These are phyloP conservation scores for Labeo calbasu DNA, from an alignment of 2,797 vertebrate species.

Conservation along the genomic window DNA sequence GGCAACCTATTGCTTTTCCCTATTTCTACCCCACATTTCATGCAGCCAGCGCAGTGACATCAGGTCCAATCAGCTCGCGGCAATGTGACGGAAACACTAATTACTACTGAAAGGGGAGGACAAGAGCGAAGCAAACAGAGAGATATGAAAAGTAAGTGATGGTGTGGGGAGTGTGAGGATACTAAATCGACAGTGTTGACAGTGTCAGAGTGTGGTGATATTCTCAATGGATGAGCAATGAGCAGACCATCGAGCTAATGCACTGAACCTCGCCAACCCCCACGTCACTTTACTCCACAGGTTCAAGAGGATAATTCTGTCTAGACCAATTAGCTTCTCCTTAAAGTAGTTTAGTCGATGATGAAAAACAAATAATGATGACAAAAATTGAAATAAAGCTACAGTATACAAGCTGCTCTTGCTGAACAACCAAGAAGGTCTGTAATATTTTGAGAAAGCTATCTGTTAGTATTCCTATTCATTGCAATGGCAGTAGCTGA, in stretches of 20 bases:
- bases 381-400: neutral
- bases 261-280: constrained; percentile 1
- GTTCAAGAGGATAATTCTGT: constrained; percentile 27
- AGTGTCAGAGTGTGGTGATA: constrained; percentile 30
- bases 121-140: constrained; percentile 18
- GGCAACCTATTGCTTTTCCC: constrained; percentile 65
- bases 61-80: constrained; percentile 43
- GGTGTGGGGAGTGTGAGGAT: constrained; percentile 8
- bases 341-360: neutral
- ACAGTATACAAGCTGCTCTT: neutral
- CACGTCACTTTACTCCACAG: neutral
- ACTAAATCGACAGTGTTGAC: constrained; percentile 6
- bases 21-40: constrained; percentile 12
- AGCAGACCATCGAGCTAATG: constrained; percentile 16
- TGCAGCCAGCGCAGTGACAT: constrained; percentile 5
- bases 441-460: neutral
- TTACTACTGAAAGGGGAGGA: constrained; percentile 67
- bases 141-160: constrained; percentile 57
- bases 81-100: constrained; percentile 70
- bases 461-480: neutral
- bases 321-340: constrained; percentile 21
- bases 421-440: neutral
- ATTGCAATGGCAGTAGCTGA: neutral
- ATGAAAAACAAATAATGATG: constrained; percentile 22
- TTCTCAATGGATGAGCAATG: constrained; percentile 17